A percentile compares a stretch with the other conserved stretches of the same genome.
phyloP scores from a whole-genome alignment of 35 echinoderm and acorn worm genomes.

The Ptychodera flava region DNA sequence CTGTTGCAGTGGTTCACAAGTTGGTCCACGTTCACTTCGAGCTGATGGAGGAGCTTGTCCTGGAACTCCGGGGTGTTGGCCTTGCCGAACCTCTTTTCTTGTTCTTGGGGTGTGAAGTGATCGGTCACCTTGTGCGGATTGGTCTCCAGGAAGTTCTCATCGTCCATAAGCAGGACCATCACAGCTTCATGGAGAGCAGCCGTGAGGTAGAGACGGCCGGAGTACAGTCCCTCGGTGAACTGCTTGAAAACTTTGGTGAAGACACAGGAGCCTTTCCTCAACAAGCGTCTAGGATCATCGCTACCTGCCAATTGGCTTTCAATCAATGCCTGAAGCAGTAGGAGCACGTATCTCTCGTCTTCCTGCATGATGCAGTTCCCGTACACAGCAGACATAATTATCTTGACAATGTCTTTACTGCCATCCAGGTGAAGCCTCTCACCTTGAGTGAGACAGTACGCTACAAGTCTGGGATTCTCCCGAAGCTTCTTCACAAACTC shows the following conservation, averaged over 20 bases:
- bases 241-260: slow-evolving; percentile 67
- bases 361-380: slow-evolving; percentile 81
- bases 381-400: slow-evolving; percentile 74
- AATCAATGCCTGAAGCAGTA: slow-evolving; percentile 77
- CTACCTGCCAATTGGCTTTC: slow-evolving; percentile 55
- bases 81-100: slow-evolving; percentile 50
- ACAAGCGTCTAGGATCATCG: slow-evolving; percentile 71
- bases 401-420: slow-evolving; percentile 30
- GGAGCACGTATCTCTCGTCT: slow-evolving; percentile 59
- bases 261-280: slow-evolving; percentile 63
- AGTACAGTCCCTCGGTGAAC: slow-evolving; percentile 82
- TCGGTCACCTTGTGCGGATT: slow-evolving; percentile 63
- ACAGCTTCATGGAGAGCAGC: slow-evolving; percentile 91
- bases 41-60: slow-evolving; percentile 52
- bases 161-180: slow-evolving; percentile 88
- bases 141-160: slow-evolving; percentile 75
- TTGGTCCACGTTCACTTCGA: slow-evolving; percentile 46
- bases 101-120: slow-evolving; percentile 74
- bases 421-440: slow-evolving; percentile 33
- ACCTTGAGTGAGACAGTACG: slow-evolving; percentile 53
- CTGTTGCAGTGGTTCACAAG: slow-evolving; percentile 72
- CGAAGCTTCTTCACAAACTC: slow-evolving; percentile 62
- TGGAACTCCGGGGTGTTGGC: slow-evolving; percentile 51
- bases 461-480: slow-evolving; percentile 60
- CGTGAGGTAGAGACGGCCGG: slow-evolving; percentile 79